Evolutionary conservation across 2,888 invertebrate species (phyloP), one percentile per base, ranked within the genome.

Genomic region (Mesochorus sp.): DNA sequence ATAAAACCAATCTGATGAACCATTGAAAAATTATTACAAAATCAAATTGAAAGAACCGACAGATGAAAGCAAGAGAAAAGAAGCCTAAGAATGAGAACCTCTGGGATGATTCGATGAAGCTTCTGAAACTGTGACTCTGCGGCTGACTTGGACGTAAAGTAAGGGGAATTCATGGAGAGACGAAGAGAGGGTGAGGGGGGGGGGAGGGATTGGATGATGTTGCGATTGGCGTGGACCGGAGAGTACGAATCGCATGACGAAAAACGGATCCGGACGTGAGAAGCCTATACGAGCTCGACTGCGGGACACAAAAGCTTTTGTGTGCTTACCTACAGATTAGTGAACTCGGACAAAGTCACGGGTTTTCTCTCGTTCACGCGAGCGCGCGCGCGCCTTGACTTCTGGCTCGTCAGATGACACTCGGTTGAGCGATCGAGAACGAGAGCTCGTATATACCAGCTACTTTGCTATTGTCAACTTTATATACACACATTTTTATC

Each of bases 261-360:
- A 76, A 68, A 75, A 70, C 55, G 14, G 31, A 19, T 39, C 68
- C 74, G 77, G 66, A 76, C 80, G 61, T n/a, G 3, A 70, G 71
- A 73, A 75, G 61, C 67, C 17, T 21, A 24, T n/a, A n/a, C n/a
- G 37, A 34, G 76, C 81, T 78, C 68, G 81, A 76, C 81, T 74
- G n/a, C n/a, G n/a, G n/a, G 66, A 55, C 73, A 73, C 73, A 74
- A 78, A 70, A 78, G 73, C 79, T 68, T 64, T 78, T 85, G 85
- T 87, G 85, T 87, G 85, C 85, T 82, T 85, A 86, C 87, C 86
- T 85, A 88, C 88, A 87, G 88, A 89, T 90, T 89, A 89, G 88
- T 87, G 86, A 88, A 88, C 86, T 89, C 84, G 82, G 84, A 86
- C 87, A 87, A 88, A 85, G 86, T 86, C 84, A 84, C 83, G 84